Base-by-base conservation (phyloP, 2,888 invertebrate species). In the Erannis defoliaria region DNA sequence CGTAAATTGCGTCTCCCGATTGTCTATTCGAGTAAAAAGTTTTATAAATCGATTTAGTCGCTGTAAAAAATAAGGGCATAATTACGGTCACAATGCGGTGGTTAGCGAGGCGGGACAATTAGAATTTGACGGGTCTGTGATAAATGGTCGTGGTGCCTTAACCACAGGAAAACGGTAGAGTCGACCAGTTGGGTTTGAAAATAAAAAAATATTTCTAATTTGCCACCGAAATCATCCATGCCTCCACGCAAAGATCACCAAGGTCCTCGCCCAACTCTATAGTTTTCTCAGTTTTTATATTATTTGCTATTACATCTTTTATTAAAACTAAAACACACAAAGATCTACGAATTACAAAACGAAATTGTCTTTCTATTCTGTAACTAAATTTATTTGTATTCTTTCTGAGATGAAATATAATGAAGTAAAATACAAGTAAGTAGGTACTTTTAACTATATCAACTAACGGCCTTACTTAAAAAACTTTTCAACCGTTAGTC, bases 41-140 rank as follows among this genome's bases (percentile, higher is more conserved):
- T 60, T 80, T 81, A 77, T 74, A 80, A 84, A 82, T 82, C 86
- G 87, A 85, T 90, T 90, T 86, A 76, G 83, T 82, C 23, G 78
- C 77, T 80, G 81, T 85, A 90, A 89, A 76, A 90, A 90, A 86
- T 88, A 88, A 87, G 88, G 89, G 85, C 82, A 80, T 92, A 91
- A 93, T 93, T 90, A 92, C 81, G 89, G 87, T 88, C 90, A 92
- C 91, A 89, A 89, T 85, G 84, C 84, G 75, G 82, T 83, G 88
- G 91, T 90, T 88, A 87, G 87, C 85, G 85, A 86, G 81, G 85
- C 86, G 85, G 90, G 91, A 92, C 93, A 92, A 93, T 93, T 93
- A 93, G 89, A 88, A 89, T 92, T 90, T 93, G 92, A 93, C 92
- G 86, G 90, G 82, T 79, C 82, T 72, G 81, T 93, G 92, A 93